Evolutionary conservation across 2,888 invertebrate species (phyloP).

Genomic region (Cacoxenus indagator): DNA sequence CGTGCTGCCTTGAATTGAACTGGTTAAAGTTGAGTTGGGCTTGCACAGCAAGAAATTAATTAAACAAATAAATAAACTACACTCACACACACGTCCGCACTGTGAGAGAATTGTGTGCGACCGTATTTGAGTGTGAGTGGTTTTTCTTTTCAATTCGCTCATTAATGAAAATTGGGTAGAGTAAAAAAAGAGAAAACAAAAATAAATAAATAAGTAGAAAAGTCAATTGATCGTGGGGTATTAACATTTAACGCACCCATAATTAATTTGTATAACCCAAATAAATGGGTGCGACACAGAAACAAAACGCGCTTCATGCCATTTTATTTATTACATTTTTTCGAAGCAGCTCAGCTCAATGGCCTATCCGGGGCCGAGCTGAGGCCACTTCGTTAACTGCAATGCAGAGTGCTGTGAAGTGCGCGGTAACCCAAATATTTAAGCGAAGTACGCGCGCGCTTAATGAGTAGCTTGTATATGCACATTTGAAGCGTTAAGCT

Average conservation of each 20-base stretch:
- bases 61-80: constrained; percentile 12
- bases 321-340: constrained; percentile 3
- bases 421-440: constrained; percentile 1
- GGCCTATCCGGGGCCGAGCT: too few relatives aligned
- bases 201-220: not conserved
- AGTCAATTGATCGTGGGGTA: constrained; percentile 14
- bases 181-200: not conserved
- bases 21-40: not conserved
- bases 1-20: not conserved
- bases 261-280: constrained; percentile 54
- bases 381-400: too few relatives aligned
- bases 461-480: not conserved
- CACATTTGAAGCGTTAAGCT: not conserved
- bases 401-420: not conserved
- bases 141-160: not conserved
- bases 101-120: not conserved
- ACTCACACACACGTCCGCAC: not conserved
- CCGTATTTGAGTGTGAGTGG: not conserved
- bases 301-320: not conserved
- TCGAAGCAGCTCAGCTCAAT: too few relatives aligned
- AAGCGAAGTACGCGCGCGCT: not conserved
- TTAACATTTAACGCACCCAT: constrained; percentile 22
- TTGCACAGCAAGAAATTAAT: constrained; percentile 19
- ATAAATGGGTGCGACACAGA: constrained; percentile 49
- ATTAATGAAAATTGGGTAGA: not conserved